These are phyloP conservation scores for Phoxinus phoxinus DNA, from an alignment of 2,113 vertebrate species.

Conservation along the genomic window DNA sequence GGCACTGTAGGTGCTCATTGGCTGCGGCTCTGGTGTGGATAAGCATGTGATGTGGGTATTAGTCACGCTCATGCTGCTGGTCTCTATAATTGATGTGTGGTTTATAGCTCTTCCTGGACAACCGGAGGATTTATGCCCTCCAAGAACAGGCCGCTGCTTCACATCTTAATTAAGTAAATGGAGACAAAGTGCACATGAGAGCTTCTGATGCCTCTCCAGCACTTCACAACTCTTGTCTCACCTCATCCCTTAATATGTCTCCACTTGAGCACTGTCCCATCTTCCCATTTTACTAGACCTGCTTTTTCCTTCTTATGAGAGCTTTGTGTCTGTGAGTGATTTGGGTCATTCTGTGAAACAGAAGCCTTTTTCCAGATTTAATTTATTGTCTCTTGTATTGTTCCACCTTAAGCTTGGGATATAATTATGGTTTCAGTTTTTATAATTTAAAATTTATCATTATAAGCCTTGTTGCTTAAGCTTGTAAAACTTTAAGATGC, in stretches of 20 bases:
- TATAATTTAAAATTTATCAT: no score
- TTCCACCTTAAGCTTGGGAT: neutral
- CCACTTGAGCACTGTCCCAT: neutral
- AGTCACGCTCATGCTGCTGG: conserved; percentile 67
- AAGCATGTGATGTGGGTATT: conserved; percentile 64
- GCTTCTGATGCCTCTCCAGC: neutral
- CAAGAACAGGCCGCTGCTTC: conserved; percentile 51
- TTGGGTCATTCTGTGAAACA: neutral
- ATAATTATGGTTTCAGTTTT: conserved; percentile 2
- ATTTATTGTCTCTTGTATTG: neutral
- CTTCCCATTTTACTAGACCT: neutral
- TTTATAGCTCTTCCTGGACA: conserved; percentile 50
- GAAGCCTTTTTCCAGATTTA: neutral
- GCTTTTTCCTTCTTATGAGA: neutral
- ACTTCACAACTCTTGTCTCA: conserved; percentile 16
- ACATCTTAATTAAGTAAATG: conserved; percentile 72
- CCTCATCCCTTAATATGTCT: conserved; percentile 2
- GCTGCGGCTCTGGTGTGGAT: conserved; percentile 62
- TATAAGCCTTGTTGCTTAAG: neutral
- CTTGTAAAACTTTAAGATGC: neutral
- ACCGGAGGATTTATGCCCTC: conserved; percentile 63
- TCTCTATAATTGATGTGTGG: conserved; percentile 73
- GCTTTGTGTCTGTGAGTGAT: neutral
- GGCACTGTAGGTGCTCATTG: neutral
- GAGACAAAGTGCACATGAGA: conserved; percentile 63